phyloP scores from a whole-genome alignment of 2,888 invertebrate genomes.

The Eucera pruinosa region DNA sequence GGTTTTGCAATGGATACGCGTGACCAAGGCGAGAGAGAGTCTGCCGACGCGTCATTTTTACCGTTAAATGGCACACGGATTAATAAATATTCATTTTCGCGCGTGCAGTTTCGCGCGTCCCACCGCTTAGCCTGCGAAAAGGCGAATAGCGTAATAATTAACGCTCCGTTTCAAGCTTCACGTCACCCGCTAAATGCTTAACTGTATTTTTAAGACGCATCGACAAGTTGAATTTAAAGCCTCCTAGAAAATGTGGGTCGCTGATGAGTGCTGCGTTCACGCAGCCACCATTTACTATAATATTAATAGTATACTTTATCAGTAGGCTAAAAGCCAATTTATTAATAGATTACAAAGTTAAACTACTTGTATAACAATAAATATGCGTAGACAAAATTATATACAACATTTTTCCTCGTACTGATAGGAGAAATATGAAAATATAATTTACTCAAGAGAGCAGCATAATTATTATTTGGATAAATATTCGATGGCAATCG shows the following conservation, averaged over 20 bases:
- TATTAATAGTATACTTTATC: too few relatives aligned
- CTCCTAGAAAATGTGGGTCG: background rate
- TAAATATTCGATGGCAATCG: too few relatives aligned
- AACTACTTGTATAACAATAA: too few relatives aligned
- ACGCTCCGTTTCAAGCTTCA: slow-evolving; percentile 18
- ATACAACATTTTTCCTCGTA: too few relatives aligned
- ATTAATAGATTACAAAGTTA: too few relatives aligned
- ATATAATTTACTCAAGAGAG: too few relatives aligned
- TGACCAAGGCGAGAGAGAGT: slow-evolving; percentile 41
- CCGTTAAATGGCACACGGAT: slow-evolving; percentile 54
- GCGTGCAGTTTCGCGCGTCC: slow-evolving; percentile 10
- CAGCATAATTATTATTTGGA: too few relatives aligned
- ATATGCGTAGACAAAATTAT: too few relatives aligned
- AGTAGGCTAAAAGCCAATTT: too few relatives aligned
- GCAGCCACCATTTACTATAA: too few relatives aligned
- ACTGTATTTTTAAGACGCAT: slow-evolving; percentile 18
- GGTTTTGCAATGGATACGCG: slow-evolving; percentile 23
- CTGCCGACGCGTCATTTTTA: slow-evolving; percentile 38
- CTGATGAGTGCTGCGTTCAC: background rate
- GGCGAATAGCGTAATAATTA: slow-evolving; percentile 22
- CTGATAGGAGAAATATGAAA: too few relatives aligned
- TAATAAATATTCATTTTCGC: slow-evolving; percentile 64
- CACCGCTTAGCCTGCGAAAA: slow-evolving; percentile 2
- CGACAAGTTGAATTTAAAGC: background rate
- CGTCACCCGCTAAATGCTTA: slow-evolving; percentile 31